Base-by-base conservation (phyloP, 2,113 vertebrate species). In the Apaloderma vittatum region DNA sequence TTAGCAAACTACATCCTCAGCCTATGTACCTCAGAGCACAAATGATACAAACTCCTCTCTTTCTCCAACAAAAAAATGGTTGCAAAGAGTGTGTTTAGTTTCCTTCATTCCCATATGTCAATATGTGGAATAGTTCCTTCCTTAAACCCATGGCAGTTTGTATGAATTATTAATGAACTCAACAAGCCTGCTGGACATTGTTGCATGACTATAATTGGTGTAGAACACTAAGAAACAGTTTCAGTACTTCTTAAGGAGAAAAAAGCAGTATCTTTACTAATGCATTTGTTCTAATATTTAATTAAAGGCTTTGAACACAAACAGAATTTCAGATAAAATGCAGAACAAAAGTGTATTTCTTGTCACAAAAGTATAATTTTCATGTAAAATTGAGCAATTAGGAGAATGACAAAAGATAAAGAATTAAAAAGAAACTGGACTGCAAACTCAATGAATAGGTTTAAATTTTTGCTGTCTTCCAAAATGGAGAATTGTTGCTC, bases 231-330 rank as follows among this genome's bases (percentile, higher is more conserved):
- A 90, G 61, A 90, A 95, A 70, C 75, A 79, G 62, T 86, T 90
- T 90, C 51, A 86, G 20, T 70, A 46, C 12, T 62, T 90, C 86
- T 70, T 37, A 86, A 76, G 36, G 46, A 72, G 51, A 65, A 88
- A 93, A 87, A 81, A 78, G 40, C 0, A 0, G 18, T 91, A 45
- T 82, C 77, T 94, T 95, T 71, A 80, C 63, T 80, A 92, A 71
- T 0, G 0, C 43, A 36, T 73, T 94, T 90, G 43, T 88, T 59
- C 68, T 55, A 88, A 86, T 88, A 95, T 86, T 95, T 96, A 91
- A 96, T 95, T 94, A 92, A 92, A 90, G 46, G 32, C 81, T 94
- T 94, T 59, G 59, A 93, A 90, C 29, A 59, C 37, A 87, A 93
- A 83, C 55, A 80, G 82, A 77, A 90, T 70, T 95, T 83, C 67